Conservation (phyloP, 2,797 vertebrate genomes). For the Poecilia picta region DNA sequence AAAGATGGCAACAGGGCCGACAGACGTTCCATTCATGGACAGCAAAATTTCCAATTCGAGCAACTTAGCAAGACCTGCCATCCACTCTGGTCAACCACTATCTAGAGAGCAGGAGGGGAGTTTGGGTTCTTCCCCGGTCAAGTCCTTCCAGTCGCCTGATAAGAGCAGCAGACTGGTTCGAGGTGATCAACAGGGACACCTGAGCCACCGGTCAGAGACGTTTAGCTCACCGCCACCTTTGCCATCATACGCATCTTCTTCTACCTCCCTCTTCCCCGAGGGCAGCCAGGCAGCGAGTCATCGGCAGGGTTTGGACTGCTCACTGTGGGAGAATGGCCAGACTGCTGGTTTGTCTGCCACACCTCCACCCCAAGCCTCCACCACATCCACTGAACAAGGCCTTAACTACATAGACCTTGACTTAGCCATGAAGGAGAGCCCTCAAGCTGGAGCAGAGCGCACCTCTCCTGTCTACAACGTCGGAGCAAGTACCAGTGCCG, state of each 20-base stretch:
- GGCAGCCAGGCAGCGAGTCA: conserved; percentile 65
- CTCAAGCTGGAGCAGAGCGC: conserved; percentile 72
- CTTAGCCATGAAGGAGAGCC: conserved; percentile 74
- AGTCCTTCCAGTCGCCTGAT: conserved; percentile 76
- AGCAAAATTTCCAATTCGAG: conserved; percentile 66
- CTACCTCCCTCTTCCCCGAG: conserved; percentile 76
- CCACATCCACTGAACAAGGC: conserved; percentile 74
- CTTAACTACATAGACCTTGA: conserved; percentile 90
- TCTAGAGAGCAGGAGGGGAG: conserved; percentile 70
- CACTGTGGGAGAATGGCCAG: conserved; percentile 75
- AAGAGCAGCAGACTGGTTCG: conserved; percentile 65
- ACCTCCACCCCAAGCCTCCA: conserved; percentile 67
- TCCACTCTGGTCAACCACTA: conserved; percentile 52
- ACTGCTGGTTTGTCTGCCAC: conserved; percentile 65
- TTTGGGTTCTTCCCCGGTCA: conserved; percentile 71
- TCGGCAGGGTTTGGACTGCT: conserved; percentile 75
- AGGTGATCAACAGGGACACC: conserved; percentile 70
- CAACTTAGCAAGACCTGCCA: conserved; percentile 59
- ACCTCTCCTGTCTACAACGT: conserved; percentile 70
- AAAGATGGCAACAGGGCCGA: conserved; percentile 47
- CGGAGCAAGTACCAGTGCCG: conserved; percentile 63
- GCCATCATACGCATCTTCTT: conserved; percentile 66
- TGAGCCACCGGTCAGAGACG: conserved; percentile 74
- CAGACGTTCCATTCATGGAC: conserved; percentile 63
- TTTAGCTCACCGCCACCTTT: conserved; percentile 69